These are phyloP conservation scores for Zoanthus gigantus DNA, from an alignment of 92 coral and sea anemone species.

Conservation along the genomic window DNA sequence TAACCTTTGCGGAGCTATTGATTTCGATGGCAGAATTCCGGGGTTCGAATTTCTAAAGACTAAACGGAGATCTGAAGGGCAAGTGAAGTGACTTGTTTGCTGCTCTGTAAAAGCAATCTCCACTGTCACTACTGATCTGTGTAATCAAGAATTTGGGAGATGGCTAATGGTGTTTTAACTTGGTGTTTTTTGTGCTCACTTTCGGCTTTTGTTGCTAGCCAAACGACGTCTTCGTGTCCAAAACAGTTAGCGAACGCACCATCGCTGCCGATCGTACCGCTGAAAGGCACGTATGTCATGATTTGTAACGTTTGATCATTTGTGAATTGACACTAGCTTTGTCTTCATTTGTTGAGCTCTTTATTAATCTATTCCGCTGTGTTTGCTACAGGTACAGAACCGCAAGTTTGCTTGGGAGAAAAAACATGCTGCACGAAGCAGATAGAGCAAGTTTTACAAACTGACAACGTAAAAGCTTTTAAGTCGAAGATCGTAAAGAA, in stretches of 20 bases:
- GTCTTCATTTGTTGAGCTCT: background rate
- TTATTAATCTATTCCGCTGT: background rate
- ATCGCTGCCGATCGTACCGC: constrained; percentile 53
- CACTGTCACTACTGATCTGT: constrained; percentile 8
- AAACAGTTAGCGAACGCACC: constrained; percentile 63
- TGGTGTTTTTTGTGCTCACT: constrained; percentile 24
- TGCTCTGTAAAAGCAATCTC: background rate
- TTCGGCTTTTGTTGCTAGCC: constrained; percentile 35
- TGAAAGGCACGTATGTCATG: constrained; percentile 65
- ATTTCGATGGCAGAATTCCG: constrained; percentile 39
- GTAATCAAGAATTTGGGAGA: background rate
- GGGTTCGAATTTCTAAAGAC: background rate
- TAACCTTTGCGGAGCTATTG: constrained; percentile 17
- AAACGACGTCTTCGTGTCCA: constrained; percentile 58
- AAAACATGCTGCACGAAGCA: constrained; percentile 81
- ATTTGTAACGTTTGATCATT: background rate
- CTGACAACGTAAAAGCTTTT: constrained; percentile 60
- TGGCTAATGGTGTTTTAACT: constrained; percentile 1
- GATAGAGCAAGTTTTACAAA: constrained; percentile 66
- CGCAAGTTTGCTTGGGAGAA: constrained; percentile 68
- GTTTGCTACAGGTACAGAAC: constrained; percentile 74
- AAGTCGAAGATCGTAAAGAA: constrained; percentile 62
- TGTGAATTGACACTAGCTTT: background rate
- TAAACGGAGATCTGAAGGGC: background rate
- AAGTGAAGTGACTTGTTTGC: constrained; percentile 33